These are phyloP conservation scores for Chloroclysta siterata DNA, from an alignment of 2,888 invertebrate species.

Conservation along the genomic window DNA sequence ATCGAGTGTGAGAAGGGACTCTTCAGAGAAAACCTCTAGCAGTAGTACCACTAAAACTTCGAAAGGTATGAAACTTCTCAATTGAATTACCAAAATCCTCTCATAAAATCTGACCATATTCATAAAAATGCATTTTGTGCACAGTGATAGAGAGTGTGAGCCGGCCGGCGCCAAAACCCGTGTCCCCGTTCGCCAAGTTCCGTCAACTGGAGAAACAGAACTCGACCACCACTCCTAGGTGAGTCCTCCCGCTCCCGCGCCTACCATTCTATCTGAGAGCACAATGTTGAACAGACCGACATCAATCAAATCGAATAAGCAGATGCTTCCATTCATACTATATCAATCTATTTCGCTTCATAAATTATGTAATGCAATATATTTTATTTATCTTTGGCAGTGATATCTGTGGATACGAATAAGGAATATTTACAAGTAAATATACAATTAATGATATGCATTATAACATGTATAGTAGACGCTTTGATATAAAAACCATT, in stretches of 20 bases:
- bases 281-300: slow-evolving; percentile 14
- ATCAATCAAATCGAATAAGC: slow-evolving; percentile 17
- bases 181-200: slow-evolving; percentile 96
- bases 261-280: slow-evolving; percentile 4
- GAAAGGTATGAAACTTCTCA: slow-evolving; percentile 70
- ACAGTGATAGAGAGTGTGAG: slow-evolving; percentile 84
- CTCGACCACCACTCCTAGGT: slow-evolving; percentile 92
- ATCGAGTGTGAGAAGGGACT: slow-evolving; percentile 79
- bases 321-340: slow-evolving; percentile 30
- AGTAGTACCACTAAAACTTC: slow-evolving; percentile 85
- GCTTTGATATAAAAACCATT: slow-evolving; percentile 59
- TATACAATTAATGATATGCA: slow-evolving; percentile 66
- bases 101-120: background rate
- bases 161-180: slow-evolving; percentile 86
- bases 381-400: slow-evolving; percentile 77
- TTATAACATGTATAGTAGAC: slow-evolving; percentile 65
- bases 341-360: slow-evolving; percentile 57
- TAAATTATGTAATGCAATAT: slow-evolving; percentile 63
- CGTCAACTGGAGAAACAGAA: slow-evolving; percentile 95
- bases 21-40: slow-evolving; percentile 85
- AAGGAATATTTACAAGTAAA: slow-evolving; percentile 75
- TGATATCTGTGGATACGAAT: slow-evolving; percentile 75
- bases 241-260: slow-evolving; percentile 59
- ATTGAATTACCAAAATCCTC: background rate
- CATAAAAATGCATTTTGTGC: slow-evolving; percentile 2